Base-by-base conservation (phyloP, 1,140 invertebrate species). In the Drosophila parvula region DNA sequence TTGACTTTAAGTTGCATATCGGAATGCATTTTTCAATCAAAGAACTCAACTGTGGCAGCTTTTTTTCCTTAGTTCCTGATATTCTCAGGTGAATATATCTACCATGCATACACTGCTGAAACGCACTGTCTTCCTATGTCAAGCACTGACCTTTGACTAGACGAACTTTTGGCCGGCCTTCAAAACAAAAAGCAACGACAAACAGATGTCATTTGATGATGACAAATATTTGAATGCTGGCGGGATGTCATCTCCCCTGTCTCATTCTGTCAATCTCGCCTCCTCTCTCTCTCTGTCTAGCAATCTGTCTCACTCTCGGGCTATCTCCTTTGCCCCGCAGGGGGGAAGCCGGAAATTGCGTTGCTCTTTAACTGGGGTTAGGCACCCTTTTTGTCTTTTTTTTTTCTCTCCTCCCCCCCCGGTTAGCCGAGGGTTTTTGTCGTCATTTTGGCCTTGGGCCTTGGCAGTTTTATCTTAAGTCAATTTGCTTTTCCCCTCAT, bases 381-480 rank as follows among this genome's bases (percentile, higher is more conserved):
- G 74, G 62, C 65, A 89, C 84, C 84, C 79, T 83, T 88, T 86
- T 76, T 77, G 18, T 62, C 30, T 62, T 53, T 55, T 38, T 50
- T 38, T 30, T 44, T 38, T 36, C 11, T 14, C 12, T n/a, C n/a
- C n/a, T n/a, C n/a, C 22, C 3, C 22, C 41, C 16, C 10, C 12
- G 41, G 73, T 40, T 64, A 43, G 38, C 16, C 51, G 12, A 50
- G 38, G 43, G 38, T 65, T 55, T 65, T 27, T 50, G 59, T 73
- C 32, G 53, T 58, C 40, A 30, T n/a, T 56, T 11, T 43, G 73
- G 74, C 73, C 74, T 67, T 59, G 73, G 55, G 62, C 74, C 51
- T 40, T 67, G 47, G 40, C 62, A 89, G 79, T 74, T 71, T 88
- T 88, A 88, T 86, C 83, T 86, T 77, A 74, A 86, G 83, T 86